phyloP scores from a whole-genome alignment of 2,888 invertebrate species.

The Nipponacmea schrenckii region DNA sequence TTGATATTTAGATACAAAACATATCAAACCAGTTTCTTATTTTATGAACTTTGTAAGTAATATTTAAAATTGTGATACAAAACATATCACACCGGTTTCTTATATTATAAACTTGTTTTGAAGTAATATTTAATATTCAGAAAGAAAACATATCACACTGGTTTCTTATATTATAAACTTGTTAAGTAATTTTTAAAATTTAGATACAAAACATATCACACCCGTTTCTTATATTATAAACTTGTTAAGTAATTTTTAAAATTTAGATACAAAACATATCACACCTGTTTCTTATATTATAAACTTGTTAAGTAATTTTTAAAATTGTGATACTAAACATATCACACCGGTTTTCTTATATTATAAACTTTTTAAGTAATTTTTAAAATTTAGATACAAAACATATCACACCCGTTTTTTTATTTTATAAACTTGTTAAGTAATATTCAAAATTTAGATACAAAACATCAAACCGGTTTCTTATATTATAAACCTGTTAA shows the following conservation, averaged over 20 bases:
- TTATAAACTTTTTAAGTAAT: conserved; percentile 72
- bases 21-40: conserved; percentile 91
- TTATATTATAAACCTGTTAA: conserved; percentile 74
- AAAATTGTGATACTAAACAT: conserved; percentile 93
- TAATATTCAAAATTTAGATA: conserved; percentile 86
- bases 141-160: conserved; percentile 92
- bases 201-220: conserved; percentile 93
- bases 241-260: conserved; percentile 78
- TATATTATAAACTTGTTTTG: conserved; percentile 75
- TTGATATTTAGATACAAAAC: conserved; percentile 93
- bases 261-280: conserved; percentile 93
- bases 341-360: conserved; percentile 92
- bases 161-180: conserved; percentile 89
- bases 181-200: conserved; percentile 78
- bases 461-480: conserved; percentile 92
- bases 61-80: conserved; percentile 90
- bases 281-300: conserved; percentile 86
- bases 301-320: conserved; percentile 74
- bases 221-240: conserved; percentile 82
- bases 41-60: conserved; percentile 81
- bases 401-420: no score
- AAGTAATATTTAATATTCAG: conserved; percentile 80
- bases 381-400: conserved; percentile 92
- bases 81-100: conserved; percentile 89
- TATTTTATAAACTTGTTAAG: conserved; percentile 83